A percentile compares a stretch with the other conserved stretches of the same genome.
Evolutionary conservation across 2,797 vertebrate genomes (phyloP).

Genomic region (Aeoliscus strigatus): DNA sequence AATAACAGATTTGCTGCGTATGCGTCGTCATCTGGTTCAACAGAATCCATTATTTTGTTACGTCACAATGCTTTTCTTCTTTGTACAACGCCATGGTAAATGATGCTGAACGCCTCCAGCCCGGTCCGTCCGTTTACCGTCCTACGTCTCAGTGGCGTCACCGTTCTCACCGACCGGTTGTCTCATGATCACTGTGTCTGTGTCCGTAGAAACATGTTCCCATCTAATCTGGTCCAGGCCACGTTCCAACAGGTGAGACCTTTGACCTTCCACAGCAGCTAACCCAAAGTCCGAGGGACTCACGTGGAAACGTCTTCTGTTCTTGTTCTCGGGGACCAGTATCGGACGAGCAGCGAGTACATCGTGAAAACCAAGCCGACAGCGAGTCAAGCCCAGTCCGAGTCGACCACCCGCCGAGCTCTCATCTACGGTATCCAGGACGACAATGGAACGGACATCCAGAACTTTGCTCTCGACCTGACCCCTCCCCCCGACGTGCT

Average conservation of each 20-base stretch:
- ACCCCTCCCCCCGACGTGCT: slow-evolving; percentile 88
- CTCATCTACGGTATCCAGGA: slow-evolving; percentile 90
- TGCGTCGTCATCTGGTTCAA: no score
- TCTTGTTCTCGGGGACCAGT: slow-evolving; percentile 70
- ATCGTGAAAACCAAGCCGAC: slow-evolving; percentile 76
- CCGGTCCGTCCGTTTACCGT: no score
- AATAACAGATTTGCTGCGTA: no score
- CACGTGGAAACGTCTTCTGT: slow-evolving; percentile 6
- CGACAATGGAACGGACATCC: slow-evolving; percentile 85
- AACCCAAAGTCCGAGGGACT: no score
- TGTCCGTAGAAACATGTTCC: slow-evolving; percentile 92
- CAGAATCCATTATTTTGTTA: no score
- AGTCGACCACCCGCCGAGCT: slow-evolving; percentile 73
- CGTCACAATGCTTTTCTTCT: no score
- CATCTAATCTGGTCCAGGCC: slow-evolving; percentile 92
- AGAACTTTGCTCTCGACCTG: slow-evolving; percentile 91
- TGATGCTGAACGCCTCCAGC: no score
- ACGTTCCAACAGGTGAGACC: slow-evolving; percentile 93
- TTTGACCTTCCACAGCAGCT: not conserved
- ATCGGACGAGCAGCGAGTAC: slow-evolving; percentile 86
- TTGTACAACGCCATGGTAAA: no score
- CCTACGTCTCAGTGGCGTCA: no score
- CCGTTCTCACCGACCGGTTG: no score
- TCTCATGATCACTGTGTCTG: slow-evolving; percentile 23
- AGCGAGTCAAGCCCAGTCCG: slow-evolving; percentile 54